Evolutionary conservation across 2,797 vertebrate genomes (phyloP).

Genomic region (Thaleichthys pacificus): DNA sequence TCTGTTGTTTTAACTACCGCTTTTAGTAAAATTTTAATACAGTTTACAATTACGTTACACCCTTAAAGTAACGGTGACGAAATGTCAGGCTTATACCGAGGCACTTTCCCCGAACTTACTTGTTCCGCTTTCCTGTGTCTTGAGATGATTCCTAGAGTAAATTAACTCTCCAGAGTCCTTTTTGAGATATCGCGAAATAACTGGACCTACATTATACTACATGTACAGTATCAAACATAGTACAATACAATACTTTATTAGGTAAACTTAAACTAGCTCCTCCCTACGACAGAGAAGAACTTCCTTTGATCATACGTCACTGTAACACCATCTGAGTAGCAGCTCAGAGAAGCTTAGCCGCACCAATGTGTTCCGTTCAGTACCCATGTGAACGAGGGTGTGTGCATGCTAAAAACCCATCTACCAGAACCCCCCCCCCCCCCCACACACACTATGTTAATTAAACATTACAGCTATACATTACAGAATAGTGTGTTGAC

Average conservation of each 20-base stretch:
- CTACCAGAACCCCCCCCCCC: too few relatives aligned
- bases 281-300: conserved; percentile 62
- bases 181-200: conserved; percentile 21
- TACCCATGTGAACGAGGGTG: too few relatives aligned
- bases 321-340: conserved; percentile 9
- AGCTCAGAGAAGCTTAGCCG: not conserved
- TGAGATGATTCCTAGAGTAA: conserved; percentile 48
- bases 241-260: conserved; percentile 60
- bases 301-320: conserved; percentile 53
- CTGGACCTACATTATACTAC: conserved; percentile 59
- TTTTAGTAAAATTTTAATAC: not conserved
- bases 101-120: conserved; percentile 76
- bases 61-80: conserved; percentile 45
- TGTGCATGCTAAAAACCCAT: too few relatives aligned
- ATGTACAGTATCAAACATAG: conserved; percentile 36
- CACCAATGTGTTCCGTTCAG: too few relatives aligned
- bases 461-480: too few relatives aligned
- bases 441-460: too few relatives aligned
- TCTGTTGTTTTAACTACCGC: not conserved
- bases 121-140: conserved; percentile 78
- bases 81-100: conserved; percentile 49
- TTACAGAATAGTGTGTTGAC: too few relatives aligned
- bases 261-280: conserved; percentile 72
- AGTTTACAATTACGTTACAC: not conserved
- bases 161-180: conserved; percentile 17